Percentiles rank a stretch among this genome's conserved stretches.
Conservation (phyloP, 2,113 vertebrate species). For the Pionites leucogaster region DNA sequence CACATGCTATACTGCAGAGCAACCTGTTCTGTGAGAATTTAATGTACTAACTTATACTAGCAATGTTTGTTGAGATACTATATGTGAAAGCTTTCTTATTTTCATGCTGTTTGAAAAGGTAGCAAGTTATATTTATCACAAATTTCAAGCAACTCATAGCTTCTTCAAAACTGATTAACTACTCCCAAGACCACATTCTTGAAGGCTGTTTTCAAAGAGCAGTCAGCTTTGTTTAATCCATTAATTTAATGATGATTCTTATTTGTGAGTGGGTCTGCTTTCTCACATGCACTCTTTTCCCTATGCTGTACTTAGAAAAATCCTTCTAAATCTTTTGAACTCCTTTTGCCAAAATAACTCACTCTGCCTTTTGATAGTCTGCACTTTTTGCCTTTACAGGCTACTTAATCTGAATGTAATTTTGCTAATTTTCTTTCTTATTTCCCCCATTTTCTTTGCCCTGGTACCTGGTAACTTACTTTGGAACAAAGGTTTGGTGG, state of each 20-base stretch:
- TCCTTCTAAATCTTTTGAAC: not conserved
- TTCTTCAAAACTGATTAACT: not conserved
- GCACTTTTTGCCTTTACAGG: not conserved
- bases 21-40: not conserved
- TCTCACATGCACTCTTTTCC: not conserved
- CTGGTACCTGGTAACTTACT: not conserved
- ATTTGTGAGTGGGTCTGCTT: not conserved
- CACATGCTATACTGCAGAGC: accelerated
- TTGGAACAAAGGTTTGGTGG: not conserved
- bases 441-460: not conserved
- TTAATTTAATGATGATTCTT: not conserved
- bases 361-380: not conserved
- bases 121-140: not conserved
- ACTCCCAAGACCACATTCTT: not conserved
- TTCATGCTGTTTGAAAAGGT: not conserved
- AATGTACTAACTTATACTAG: not conserved
- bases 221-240: not conserved
- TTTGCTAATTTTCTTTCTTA: not conserved
- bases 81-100: not conserved
- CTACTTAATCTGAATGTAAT: not conserved
- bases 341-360: not conserved
- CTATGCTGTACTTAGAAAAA: conserved; percentile 8
- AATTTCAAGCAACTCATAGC: not conserved
- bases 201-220: not conserved
- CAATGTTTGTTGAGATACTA: not conserved